Evolutionary conservation across 2,888 invertebrate species (phyloP), one percentile per base, ranked within the genome.

Genomic region (Melieria crassipennis): DNA sequence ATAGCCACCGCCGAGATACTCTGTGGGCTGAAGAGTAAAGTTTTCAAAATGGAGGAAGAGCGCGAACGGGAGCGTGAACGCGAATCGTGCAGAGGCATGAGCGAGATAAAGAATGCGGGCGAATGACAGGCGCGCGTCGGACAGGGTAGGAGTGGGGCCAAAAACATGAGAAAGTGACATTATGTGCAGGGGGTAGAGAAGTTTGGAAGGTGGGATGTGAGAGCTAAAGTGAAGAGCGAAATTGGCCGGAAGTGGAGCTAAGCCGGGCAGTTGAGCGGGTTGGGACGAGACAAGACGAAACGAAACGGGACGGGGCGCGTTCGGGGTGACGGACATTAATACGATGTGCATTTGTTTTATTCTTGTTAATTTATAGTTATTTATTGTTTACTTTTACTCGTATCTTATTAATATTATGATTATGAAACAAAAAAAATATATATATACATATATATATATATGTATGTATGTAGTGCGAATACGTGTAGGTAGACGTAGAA

Each of bases 1-100:
- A 84, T 84, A 71, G 84, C 84, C 46, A 84, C 84, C 1, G 84
- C 84, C 1, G 84, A 84, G 70, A 84, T 84, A 9, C 71, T 84
- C 13, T 84, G 84, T 66, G 84, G 84, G 1, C 78, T 84, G 1
- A 84, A 84, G 76, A 84, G 80, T 73, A 83, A 84, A 73, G 84
- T 84, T 58, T 82, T 84, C 72, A 83, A 84, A 73, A 80, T 84
- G 77, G 84, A 84, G 70, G 80, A 80, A 64, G 82, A 81, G 72
- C 73, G 75, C 11, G 76, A 79, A 16, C 82, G 83, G 52, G 82
- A 81, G 73, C 77, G 75, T 11, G 67, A 73, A 48, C 76, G 73
- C 30, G 78, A 78, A 16, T 77, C 78, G 64, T 82, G 79, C 70
- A 82, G 82, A 75, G 81, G 75, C 62, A 73, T 83, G 57, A 81